Conservation (phyloP, 2,888 invertebrate genomes). For the Metacarcinus magister region DNA sequence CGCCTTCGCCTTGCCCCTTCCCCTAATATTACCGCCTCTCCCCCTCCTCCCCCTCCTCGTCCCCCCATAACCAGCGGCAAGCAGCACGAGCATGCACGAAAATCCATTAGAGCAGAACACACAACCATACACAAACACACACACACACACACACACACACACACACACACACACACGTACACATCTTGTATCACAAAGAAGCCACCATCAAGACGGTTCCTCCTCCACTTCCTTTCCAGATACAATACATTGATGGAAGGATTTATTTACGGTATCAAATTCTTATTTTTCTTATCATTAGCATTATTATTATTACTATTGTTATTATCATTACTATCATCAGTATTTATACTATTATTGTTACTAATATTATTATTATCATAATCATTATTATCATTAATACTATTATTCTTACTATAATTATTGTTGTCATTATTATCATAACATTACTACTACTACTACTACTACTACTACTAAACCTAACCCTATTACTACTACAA, state of each 20-base stretch:
- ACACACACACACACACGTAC: background rate
- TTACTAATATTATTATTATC: background rate
- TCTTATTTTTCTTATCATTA: background rate
- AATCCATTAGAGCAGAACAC: no score
- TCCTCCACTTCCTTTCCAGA: background rate
- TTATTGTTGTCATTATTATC: no score
- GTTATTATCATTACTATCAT: background rate
- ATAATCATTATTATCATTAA: no score
- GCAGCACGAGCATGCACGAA: no score
- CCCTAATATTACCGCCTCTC: background rate
- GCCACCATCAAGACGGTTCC: background rate
- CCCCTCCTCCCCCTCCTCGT: background rate
- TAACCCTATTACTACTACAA: no score
- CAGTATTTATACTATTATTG: background rate
- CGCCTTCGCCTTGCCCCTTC: background rate
- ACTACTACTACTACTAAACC: no score
- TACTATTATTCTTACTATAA: no score
- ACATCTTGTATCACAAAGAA: background rate
- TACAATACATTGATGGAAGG: background rate
- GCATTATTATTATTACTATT: background rate
- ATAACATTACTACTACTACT: no score
- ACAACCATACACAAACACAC: no score
- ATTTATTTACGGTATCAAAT: background rate
- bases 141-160: slow-evolving; percentile 7
- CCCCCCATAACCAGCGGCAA: no score